Evolutionary conservation across 2,888 invertebrate genomes (phyloP), one percentile per base, ranked within the genome.

Genomic region (Chrysolina oricalcia): DNA sequence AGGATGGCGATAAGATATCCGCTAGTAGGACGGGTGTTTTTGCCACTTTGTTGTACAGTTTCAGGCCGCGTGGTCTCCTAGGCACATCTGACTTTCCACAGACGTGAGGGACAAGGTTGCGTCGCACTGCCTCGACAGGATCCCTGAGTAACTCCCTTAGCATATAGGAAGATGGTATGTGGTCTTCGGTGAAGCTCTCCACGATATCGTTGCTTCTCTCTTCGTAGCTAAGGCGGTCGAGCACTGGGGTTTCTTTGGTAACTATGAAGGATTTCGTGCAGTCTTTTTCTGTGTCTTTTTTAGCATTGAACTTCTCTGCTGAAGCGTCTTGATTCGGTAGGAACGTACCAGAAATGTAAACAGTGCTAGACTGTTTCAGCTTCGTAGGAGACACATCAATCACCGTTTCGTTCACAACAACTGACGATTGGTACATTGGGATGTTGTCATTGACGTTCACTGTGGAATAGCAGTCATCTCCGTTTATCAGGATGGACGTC

Each of bases 81-180:
- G 85, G 89, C 87, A 85, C 82, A 78, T 90, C 89, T 81, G 88
- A 85, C 87, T 93, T 92, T 40, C 94, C 94, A 88, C 95, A 95
- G 70, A 95, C 93, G 86, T 94, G 94, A 62, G 95, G 94, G 83
- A 95, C 92, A 78, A 94, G 89, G 87, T 95, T 94, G 81, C 93
- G 90, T 84, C 91, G 91, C 4, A 94, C 93, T 17, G 95, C 95
- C 90, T 94, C 94, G 10, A 95, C 94, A 0, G 95, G 95, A 88
- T 95, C 93, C 80, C 90, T 90, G 53, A 94, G 85, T 78, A 93
- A 90, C 78, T 91, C 90, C 67, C 90, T 88, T 62, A 93, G 87
- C 81, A 92, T 27, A 9, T 83, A 82, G 17, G 83, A 83, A 2
- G 82, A 82, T 10, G 80, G 81, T 43, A 78, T 77, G 56, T 73